phyloP scores from a whole-genome alignment of 2,888 invertebrate genomes.

The Flexamia atlantica region DNA sequence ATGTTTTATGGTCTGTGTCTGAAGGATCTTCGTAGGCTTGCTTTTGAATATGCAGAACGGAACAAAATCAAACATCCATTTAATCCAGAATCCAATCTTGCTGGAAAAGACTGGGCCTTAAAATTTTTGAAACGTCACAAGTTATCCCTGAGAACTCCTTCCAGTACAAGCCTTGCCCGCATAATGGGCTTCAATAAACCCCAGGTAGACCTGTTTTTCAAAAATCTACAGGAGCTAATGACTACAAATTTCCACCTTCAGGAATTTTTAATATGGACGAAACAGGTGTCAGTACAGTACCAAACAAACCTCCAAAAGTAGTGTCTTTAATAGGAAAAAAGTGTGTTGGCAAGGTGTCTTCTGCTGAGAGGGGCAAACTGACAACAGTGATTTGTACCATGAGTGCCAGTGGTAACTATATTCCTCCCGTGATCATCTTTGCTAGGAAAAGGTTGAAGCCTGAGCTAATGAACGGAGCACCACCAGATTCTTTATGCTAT shows the following conservation, averaged over 20 bases:
- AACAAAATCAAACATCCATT: slow-evolving; percentile 45
- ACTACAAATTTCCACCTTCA: slow-evolving; percentile 48
- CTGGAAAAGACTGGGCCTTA: slow-evolving; percentile 42
- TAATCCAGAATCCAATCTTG: slow-evolving; percentile 35
- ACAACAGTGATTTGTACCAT: slow-evolving; percentile 48
- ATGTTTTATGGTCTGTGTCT: slow-evolving; percentile 38
- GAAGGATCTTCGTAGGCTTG: slow-evolving; percentile 43
- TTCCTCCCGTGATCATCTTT: slow-evolving; percentile 53
- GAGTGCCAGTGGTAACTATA: slow-evolving; percentile 58
- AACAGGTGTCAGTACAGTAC: slow-evolving; percentile 47
- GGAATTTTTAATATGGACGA: slow-evolving; percentile 59
- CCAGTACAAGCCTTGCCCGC: slow-evolving; percentile 39
- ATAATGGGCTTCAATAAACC: slow-evolving; percentile 53
- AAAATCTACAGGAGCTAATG: slow-evolving; percentile 16
- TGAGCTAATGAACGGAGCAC: slow-evolving; percentile 56
- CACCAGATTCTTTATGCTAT: slow-evolving; percentile 58
- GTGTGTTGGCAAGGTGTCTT: slow-evolving; percentile 54
- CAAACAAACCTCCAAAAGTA: slow-evolving; percentile 44
- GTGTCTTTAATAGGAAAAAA: slow-evolving; percentile 59
- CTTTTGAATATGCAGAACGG: slow-evolving; percentile 55
- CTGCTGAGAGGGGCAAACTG: slow-evolving; percentile 54
- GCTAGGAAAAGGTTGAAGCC: slow-evolving; percentile 51
- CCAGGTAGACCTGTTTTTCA: slow-evolving; percentile 41
- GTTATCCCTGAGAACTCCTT: slow-evolving; percentile 42
- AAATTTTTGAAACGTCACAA: slow-evolving; percentile 33